Evolutionary conservation across 2,888 invertebrate species (phyloP).

Genomic region (Drosophila maculinotata): DNA sequence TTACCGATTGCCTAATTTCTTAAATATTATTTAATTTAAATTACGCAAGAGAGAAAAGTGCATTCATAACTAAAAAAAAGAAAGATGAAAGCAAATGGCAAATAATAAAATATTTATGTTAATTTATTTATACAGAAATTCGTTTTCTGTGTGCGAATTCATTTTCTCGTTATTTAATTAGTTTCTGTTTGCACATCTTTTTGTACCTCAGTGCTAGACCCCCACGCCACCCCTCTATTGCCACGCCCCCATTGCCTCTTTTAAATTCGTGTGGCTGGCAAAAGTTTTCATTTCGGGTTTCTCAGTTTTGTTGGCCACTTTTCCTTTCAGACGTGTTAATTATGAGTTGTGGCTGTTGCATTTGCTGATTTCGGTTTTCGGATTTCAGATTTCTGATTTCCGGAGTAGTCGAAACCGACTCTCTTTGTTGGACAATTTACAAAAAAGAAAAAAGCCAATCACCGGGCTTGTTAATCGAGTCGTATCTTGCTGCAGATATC

Average conservation of each 20-base stretch:
- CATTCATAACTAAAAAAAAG: slow-evolving; percentile 22
- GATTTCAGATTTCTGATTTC: too few species aligned
- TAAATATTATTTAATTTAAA: slow-evolving; percentile 34
- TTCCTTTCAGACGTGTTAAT: slow-evolving; percentile 58
- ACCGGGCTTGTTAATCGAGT: background rate
- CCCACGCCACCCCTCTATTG: background rate
- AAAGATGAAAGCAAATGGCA: slow-evolving; percentile 30
- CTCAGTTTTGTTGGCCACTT: slow-evolving; percentile 41
- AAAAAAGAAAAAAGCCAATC: background rate
- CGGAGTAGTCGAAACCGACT: slow-evolving; percentile 13
- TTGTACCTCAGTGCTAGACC: slow-evolving; percentile 52
- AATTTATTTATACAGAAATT: slow-evolving; percentile 64
- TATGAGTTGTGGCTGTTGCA: slow-evolving; percentile 37
- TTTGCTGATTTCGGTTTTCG: slow-evolving; percentile 10
- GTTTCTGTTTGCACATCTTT: slow-evolving; percentile 57
- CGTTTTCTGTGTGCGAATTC: slow-evolving; percentile 55
- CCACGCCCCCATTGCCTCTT: slow-evolving; percentile 18
- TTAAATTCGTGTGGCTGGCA: slow-evolving; percentile 16
- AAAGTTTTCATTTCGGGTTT: slow-evolving; percentile 34
- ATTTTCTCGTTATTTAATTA: slow-evolving; percentile 59
- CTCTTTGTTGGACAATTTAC: too few species aligned
- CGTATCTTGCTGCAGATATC: slow-evolving; percentile 8
- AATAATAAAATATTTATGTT: slow-evolving; percentile 68
- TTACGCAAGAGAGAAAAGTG: slow-evolving; percentile 54
- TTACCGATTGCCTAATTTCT: slow-evolving; percentile 58